phyloP scores from a whole-genome alignment of 1,140 invertebrate species.

The Caenorhabditis remanei region DNA sequence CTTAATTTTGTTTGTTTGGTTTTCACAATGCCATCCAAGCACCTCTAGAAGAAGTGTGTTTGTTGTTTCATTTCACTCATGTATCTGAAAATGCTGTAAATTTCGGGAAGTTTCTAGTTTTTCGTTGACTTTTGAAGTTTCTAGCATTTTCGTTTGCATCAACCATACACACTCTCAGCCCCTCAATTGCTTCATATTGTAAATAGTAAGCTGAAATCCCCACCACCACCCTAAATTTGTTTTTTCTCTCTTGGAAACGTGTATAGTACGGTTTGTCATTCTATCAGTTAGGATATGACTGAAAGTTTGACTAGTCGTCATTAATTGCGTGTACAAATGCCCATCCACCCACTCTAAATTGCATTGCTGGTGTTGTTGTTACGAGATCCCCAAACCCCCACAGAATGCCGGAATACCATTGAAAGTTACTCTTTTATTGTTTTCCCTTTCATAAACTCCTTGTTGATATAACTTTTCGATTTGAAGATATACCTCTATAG shows the following conservation, averaged over 20 bases:
- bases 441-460: slow-evolving; percentile 20
- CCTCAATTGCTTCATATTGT: slow-evolving; percentile 23
- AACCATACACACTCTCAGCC: background rate
- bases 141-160: background rate
- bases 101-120: background rate
- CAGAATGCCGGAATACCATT: slow-evolving; percentile 22
- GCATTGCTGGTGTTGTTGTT: slow-evolving; percentile 56
- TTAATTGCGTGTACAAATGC: slow-evolving; percentile 45
- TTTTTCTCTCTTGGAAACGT: slow-evolving; percentile 7
- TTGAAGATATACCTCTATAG: background rate
- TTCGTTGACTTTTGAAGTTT: background rate
- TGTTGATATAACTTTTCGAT: slow-evolving; percentile 36
- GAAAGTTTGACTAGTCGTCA: background rate
- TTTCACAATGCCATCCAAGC: slow-evolving; percentile 1
- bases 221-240: slow-evolving; percentile 9
- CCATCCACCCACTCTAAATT: slow-evolving; percentile 40
- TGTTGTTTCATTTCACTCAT: background rate
- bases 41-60: slow-evolving; percentile 10
- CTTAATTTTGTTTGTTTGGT: slow-evolving; percentile 32
- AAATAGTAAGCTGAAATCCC: slow-evolving; percentile 29
- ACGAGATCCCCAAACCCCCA: slow-evolving; percentile 40
- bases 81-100: background rate
- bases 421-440: slow-evolving; percentile 2
- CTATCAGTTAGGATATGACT: background rate
- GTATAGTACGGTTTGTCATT: background rate